A percentile compares a stretch with the other conserved stretches of the same genome.
phyloP scores from a whole-genome alignment of 2,797 vertebrate genomes.

The Sarcophilus harrisii region DNA sequence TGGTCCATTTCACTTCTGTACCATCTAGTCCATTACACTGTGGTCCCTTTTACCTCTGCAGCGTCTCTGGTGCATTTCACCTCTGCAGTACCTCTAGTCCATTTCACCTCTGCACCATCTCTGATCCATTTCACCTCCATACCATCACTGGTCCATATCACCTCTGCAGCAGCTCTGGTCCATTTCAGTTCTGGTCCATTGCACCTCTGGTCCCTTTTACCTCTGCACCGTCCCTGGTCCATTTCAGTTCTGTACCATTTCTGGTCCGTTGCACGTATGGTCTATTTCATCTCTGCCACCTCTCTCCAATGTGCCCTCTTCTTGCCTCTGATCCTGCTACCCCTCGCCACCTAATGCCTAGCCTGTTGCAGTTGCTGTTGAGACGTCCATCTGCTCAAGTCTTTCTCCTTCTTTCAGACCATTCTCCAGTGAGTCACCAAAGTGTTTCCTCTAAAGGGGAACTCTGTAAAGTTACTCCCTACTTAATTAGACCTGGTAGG shows the following conservation, averaged over 20 bases:
- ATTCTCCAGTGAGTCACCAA: neutral
- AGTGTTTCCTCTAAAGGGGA: neutral
- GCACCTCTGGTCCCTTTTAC: neutral
- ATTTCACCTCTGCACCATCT: too few relatives aligned
- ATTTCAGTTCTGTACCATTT: neutral
- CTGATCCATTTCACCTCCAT: neutral
- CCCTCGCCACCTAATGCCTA: neutral
- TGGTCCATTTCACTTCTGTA: too few relatives aligned
- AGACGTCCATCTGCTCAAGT: neutral
- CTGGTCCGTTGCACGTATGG: too few relatives aligned
- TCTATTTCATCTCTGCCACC: neutral
- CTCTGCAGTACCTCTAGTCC: too few relatives aligned
- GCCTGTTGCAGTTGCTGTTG: neutral
- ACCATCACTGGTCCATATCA: neutral
- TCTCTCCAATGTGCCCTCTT: neutral
- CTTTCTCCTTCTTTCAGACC: neutral
- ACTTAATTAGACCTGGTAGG: neutral
- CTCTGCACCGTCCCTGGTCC: accelerated
- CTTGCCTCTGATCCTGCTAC: neutral
- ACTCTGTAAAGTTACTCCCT: too few relatives aligned
- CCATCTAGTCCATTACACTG: too few relatives aligned
- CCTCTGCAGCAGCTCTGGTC: neutral
- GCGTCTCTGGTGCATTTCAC: too few relatives aligned
- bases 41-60: neutral
- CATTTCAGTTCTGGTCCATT: too few relatives aligned